Evolutionary conservation across 2,888 invertebrate genomes (phyloP), one percentile per base, ranked within the genome.

Genomic region (Ashinkailepas kermadecensis): DNA sequence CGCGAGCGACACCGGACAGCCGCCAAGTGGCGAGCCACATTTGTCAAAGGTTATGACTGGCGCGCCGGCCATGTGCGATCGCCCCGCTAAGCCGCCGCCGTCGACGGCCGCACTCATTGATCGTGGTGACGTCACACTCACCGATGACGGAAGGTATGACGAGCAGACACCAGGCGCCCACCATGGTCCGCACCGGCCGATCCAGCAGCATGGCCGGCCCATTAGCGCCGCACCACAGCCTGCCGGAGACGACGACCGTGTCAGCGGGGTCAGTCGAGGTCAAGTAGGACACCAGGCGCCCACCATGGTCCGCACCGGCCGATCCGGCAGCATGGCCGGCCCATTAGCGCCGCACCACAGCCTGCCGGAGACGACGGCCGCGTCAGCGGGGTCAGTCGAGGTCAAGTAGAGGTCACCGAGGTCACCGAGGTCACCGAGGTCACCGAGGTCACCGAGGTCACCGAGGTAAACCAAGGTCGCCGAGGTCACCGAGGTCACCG

Each of bases 101-200:
- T 39, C 39, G 39, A 4, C 39, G 39, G 39, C 39, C 39, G 39
- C 39, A 39, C 39, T 39, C 18, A 62, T 62, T 62, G 62, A 62
- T 62, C 62, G 62, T n/a, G 65, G 65, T 67, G 67, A 67, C 25
- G 67, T 67, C 67, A 67, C 25, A 62, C 62, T 62, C 62, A 67
- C 67, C 67, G 23, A 13, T 67, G 25, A 13, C 25, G 23, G 67
- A 11, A 23, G 67, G 67, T 6, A 67, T 25, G 67, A 67, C 12
- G n/a, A 67, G 67, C n/a, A 67, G 67, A 23, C 13, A 25, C 67
- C 67, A 67, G 25, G 13, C 67, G 25, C 3, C 25, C n/a, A n/a
- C 25, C 67, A 67, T 67, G 67, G 25, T 67, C 25, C 67, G 67
- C 25, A 10, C 67, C 67, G 67, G 67, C 67, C 67, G 67, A 12